Conservation (phyloP, 37 sponge, comb jelly and placozoan species). For the Hormiphora californensis region DNA sequence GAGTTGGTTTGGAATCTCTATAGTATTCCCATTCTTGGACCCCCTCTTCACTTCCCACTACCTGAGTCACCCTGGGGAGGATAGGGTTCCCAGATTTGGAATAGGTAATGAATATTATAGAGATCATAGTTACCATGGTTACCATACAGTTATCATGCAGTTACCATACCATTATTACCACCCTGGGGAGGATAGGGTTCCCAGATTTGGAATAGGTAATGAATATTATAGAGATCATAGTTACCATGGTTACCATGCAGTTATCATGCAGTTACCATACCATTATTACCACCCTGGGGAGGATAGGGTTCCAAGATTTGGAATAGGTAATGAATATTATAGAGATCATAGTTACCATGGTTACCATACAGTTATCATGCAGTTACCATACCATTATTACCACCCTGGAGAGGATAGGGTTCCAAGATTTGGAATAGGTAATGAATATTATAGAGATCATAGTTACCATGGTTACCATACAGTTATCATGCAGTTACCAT, state of each 20-base stretch:
- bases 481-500: no score
- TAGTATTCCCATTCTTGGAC: constrained; percentile 31
- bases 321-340: constrained; percentile 19
- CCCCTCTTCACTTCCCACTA: constrained; percentile 51
- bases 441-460: not conserved
- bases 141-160: no score
- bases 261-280: no score
- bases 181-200: not conserved
- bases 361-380: no score
- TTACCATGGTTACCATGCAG: not conserved
- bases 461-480: not conserved
- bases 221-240: not conserved
- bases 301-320: constrained; percentile 36
- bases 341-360: not conserved
- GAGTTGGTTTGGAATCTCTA: constrained; percentile 46
- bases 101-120: constrained; percentile 3
- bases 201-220: constrained; percentile 48
- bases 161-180: no score
- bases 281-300: not conserved
- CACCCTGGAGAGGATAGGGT: not conserved
- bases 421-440: constrained; percentile 52
- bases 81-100: constrained; percentile 40
- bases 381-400: no score
- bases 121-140: not conserved
- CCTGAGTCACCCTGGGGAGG: not conserved